Evolutionary conservation across 2,888 invertebrate genomes (phyloP).

Genomic region (Tillus elongatus): DNA sequence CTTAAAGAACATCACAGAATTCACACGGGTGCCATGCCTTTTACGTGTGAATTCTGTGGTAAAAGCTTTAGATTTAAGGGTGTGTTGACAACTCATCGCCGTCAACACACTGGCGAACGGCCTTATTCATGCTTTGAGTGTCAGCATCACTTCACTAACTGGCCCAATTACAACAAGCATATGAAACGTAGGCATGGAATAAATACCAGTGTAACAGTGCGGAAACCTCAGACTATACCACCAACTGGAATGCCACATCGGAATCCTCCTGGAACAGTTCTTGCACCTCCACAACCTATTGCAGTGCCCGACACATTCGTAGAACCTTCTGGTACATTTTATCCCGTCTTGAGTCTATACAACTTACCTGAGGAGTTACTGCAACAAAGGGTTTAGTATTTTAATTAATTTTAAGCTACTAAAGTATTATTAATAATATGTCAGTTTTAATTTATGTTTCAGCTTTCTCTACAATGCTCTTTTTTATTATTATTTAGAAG

Average conservation of each 20-base stretch:
- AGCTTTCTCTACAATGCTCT: too few species aligned
- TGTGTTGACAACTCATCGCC: constrained; percentile 62
- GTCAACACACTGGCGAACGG: constrained; percentile 60
- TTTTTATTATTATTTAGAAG: too few species aligned
- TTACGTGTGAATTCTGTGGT: constrained; percentile 64
- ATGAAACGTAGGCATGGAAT: constrained; percentile 65
- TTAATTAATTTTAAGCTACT: too few species aligned
- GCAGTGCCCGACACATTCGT: constrained; percentile 25
- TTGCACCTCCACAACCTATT: constrained; percentile 36
- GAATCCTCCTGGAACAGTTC: constrained; percentile 40
- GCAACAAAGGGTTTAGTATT: constrained; percentile 19
- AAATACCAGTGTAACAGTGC: constrained; percentile 40
- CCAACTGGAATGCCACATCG: constrained; percentile 41
- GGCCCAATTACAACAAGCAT: constrained; percentile 77
- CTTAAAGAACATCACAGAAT: constrained; percentile 65
- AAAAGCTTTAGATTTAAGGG: constrained; percentile 70
- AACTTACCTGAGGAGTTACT: constrained; percentile 36
- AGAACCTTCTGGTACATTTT: constrained; percentile 29
- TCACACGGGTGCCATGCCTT: constrained; percentile 72
- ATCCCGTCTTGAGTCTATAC: constrained; percentile 36
- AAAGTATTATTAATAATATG: too few species aligned
- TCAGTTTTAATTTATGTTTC: too few species aligned
- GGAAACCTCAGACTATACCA: constrained; percentile 41
- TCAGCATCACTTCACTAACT: constrained; percentile 66
- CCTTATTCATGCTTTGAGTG: constrained; percentile 67